phyloP scores from a whole-genome alignment of 2,113 vertebrate genomes.

The Mobula birostris region DNA sequence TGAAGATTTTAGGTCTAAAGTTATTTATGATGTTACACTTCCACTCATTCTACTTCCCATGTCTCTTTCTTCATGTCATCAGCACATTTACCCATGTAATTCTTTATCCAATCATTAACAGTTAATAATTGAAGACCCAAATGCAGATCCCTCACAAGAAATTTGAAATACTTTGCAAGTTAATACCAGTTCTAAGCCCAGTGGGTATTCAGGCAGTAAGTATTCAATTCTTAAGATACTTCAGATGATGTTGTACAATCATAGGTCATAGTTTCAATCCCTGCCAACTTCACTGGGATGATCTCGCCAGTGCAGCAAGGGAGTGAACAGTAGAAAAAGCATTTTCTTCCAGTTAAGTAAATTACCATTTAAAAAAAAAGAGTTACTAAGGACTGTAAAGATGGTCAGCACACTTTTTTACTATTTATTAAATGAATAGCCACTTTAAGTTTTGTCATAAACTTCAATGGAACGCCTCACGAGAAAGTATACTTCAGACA shows the following conservation, averaged over 20 bases:
- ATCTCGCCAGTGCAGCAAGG: neutral
- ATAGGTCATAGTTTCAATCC: neutral
- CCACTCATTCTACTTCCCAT: too few species aligned
- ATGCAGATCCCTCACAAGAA: neutral
- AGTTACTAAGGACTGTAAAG: neutral
- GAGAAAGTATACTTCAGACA: conserved; percentile 29
- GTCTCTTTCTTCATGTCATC: too few species aligned
- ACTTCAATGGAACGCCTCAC: conserved; percentile 19
- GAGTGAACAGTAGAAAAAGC: neutral
- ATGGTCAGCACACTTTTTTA: neutral
- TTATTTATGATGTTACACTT: too few species aligned
- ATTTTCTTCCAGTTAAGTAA: neutral
- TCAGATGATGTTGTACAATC: neutral
- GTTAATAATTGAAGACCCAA: too few species aligned
- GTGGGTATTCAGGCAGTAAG: neutral
- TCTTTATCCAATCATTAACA: too few species aligned
- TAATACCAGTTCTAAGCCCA: neutral
- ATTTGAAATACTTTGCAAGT: neutral
- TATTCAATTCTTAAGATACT: too few species aligned
- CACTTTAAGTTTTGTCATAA: conserved; percentile 30
- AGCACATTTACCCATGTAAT: too few species aligned
- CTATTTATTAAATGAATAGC: conserved; percentile 37
- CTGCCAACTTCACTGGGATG: neutral
- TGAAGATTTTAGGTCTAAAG: too few species aligned
- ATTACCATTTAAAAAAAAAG: neutral